These are phyloP conservation scores for Drosophila eugracilis DNA, from an alignment of 1,140 invertebrate species.

Conservation along the genomic window DNA sequence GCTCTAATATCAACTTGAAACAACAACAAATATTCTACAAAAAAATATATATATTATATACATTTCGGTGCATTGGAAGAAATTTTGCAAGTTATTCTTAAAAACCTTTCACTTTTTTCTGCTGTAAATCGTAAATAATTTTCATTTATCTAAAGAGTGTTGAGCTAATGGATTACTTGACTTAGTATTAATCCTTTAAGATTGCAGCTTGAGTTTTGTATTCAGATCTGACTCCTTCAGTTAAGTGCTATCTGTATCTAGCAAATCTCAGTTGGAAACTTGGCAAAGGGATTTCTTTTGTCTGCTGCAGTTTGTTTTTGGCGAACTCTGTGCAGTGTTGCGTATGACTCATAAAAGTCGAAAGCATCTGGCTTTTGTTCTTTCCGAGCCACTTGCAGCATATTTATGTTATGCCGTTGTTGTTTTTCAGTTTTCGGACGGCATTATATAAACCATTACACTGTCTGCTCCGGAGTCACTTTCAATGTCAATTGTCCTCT, in stretches of 20 bases:
- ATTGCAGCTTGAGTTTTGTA: background rate
- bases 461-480: conserved; percentile 55
- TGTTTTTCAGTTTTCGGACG: conserved; percentile 36
- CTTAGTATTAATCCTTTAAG: background rate
- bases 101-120: background rate
- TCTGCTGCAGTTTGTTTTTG: conserved; percentile 31
- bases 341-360: conserved; percentile 71
- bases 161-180: background rate
- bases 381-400: conserved; percentile 63
- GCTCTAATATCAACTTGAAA: too few species aligned
- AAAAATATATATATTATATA: background rate
- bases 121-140: background rate
- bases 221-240: conserved; percentile 13
- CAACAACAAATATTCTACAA: too few species aligned
- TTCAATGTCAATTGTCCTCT: conserved; percentile 63
- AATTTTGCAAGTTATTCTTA: too few species aligned
- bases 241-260: conserved; percentile 36
- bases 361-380: conserved; percentile 53
- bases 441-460: conserved; percentile 70
- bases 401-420: conserved; percentile 62
- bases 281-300: conserved; percentile 38
- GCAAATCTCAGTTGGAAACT: conserved; percentile 46
- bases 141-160: background rate
- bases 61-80: too few species aligned
- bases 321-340: conserved; percentile 62